These are phyloP conservation scores for Pachycephus smyrnensis DNA, from an alignment of 2,888 invertebrate genomes.

Conservation along the genomic window DNA sequence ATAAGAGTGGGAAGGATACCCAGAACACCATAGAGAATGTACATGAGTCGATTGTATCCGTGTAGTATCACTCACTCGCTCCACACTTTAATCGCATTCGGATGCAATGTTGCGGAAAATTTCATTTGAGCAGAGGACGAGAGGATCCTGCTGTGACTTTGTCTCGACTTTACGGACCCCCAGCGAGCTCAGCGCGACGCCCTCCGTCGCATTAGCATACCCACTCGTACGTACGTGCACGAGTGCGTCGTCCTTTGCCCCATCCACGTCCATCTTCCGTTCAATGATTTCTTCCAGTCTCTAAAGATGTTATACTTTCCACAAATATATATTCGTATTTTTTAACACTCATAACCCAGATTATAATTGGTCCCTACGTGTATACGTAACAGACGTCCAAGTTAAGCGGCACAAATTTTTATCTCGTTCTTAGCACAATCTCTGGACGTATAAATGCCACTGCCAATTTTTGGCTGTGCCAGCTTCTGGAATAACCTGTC, in stretches of 20 bases:
- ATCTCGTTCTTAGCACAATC: not conserved
- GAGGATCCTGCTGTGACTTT: slow-evolving; percentile 26
- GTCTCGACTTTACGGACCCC: slow-evolving; percentile 43
- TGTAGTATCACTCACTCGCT: slow-evolving; percentile 42
- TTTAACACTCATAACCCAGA: not conserved
- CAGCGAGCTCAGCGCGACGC: slow-evolving; percentile 37
- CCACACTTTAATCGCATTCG: slow-evolving; percentile 68
- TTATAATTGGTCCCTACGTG: not conserved
- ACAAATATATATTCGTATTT: not conserved
- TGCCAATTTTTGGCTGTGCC: not conserved
- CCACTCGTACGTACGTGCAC: slow-evolving; percentile 25
- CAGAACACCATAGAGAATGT: not conserved
- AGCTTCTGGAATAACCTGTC: not conserved
- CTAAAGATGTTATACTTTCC: not conserved
- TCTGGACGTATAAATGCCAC: not conserved
- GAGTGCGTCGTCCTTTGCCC: slow-evolving; percentile 17
- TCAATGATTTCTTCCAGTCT: not conserved
- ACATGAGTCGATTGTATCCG: slow-evolving; percentile 41
- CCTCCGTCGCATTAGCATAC: slow-evolving; percentile 49
- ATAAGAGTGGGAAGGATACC: slow-evolving; percentile 13
- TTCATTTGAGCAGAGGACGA: slow-evolving; percentile 62
- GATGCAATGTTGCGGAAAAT: slow-evolving; percentile 70
- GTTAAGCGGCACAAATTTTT: not conserved
- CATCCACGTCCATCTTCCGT: not conserved
- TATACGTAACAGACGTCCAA: not conserved